Evolutionary conservation across 1,140 invertebrate species (phyloP), one percentile per base, ranked within the genome.

Genomic region (Trichogramma pretiosum): DNA sequence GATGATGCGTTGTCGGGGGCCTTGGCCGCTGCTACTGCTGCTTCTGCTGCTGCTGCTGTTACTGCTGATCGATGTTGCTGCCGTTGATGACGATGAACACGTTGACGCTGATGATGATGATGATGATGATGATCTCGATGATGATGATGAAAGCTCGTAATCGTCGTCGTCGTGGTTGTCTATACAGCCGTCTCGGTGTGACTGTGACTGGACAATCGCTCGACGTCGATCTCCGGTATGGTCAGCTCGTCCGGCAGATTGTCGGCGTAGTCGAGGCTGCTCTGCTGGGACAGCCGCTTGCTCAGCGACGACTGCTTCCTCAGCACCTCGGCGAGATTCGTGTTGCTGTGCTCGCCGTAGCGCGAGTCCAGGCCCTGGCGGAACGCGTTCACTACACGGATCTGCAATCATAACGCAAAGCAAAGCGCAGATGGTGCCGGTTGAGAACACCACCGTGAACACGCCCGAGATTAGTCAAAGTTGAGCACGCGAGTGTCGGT

Each of bases 371-470:
- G 81, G 71, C 91, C 93, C 82, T 95, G 92, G 74, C 93, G 91
- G 82, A 97, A 97, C 78, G 93, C 93, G 81, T 97, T 96, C 77
- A 96, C 92, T 81, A 96, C 93, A 79, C 93, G 91, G 74, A 97
- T 96, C 92, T 94, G 85, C 63, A 85, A 82, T 51, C 46, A 54
- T 56, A 65, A 30, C n/a, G 21, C 16, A 23, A 37, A 41, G 16
- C 28, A 35, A 26, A 51, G 41, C 5, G 30, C 41, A 33, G 18
- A 21, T 26, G 21, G 43, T 41, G 49, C 43, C 49, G 49, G n/a
- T n/a, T n/a, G n/a, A n/a, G n/a, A n/a, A n/a, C n/a, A n/a, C n/a
- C n/a, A n/a, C n/a, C n/a, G n/a, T 11, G 36, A 22, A 51, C 30
- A 51, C 49, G 49, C 49, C 49, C n/a, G 18, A 5, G 19, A 46